A percentile compares a stretch with the other conserved stretches of the same genome.
Conservation (phyloP, 1,140 invertebrate species). For the Plectrocnemia conspersa region DNA sequence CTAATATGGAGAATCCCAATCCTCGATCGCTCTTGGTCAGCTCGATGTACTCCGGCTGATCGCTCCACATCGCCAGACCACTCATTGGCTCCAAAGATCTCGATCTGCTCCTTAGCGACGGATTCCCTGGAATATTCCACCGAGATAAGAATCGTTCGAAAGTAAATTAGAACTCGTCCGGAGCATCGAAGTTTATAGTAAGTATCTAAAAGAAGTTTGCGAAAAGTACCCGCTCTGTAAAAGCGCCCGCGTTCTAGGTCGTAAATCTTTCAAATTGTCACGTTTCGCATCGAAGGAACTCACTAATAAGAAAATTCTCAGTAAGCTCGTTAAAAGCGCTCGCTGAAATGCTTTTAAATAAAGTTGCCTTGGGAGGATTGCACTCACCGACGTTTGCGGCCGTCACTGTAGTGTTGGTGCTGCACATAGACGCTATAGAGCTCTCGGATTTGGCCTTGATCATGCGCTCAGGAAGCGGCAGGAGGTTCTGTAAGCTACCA, state of each 20-base stretch:
- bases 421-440: conserved; percentile 59
- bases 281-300: conserved; percentile 2
- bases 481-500: conserved; percentile 70
- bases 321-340: conserved; percentile 34
- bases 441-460: conserved; percentile 90
- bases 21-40: conserved; percentile 79
- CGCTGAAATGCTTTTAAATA: conserved; percentile 49
- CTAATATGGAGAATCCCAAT: conserved; percentile 85
- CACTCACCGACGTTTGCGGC: conserved; percentile 38
- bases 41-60: conserved; percentile 74
- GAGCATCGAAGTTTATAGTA: neutral
- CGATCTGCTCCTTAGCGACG: conserved; percentile 51
- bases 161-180: conserved; percentile 1
- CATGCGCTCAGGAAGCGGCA: conserved; percentile 79
- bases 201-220: neutral
- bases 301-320: neutral
- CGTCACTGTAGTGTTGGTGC: conserved; percentile 53
- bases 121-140: conserved; percentile 19
- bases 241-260: too few species aligned
- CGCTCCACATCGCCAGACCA: conserved; percentile 84
- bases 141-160: neutral
- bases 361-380: neutral
- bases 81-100: conserved; percentile 79
- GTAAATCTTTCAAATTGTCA: conserved; percentile 9
- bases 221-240: too few species aligned